A percentile compares a stretch with the other conserved stretches of the same genome.
These are phyloP conservation scores for Pangasius larnaudii DNA, from an alignment of 2,797 vertebrate genomes.

Conservation along the genomic window DNA sequence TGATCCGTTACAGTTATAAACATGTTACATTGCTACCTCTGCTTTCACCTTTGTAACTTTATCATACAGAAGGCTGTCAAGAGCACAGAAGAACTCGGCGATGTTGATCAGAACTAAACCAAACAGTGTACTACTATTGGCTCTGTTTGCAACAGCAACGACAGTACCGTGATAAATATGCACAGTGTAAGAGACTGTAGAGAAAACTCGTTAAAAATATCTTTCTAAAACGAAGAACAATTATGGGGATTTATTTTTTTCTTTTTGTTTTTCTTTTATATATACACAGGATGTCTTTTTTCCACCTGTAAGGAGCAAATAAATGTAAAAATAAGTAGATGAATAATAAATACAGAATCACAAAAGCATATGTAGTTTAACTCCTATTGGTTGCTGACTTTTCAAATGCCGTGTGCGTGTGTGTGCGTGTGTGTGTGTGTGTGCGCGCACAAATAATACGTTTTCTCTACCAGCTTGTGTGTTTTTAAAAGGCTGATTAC, in stretches of 20 bases:
- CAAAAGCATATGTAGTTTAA: too few species aligned
- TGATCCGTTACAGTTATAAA: neutral
- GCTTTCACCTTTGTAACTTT: neutral
- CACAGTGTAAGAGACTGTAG: neutral
- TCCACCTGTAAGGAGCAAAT: neutral
- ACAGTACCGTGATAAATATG: neutral
- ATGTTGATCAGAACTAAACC: neutral
- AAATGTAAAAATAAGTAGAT: neutral
- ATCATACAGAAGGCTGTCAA: too few species aligned
- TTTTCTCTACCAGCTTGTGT: neutral
- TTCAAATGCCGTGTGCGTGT: too few species aligned
- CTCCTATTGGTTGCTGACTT: too few species aligned
- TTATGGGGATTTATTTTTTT: neutral
- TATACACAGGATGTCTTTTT: neutral
- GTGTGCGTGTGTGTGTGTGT: too few species aligned
- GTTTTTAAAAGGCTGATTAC: too few species aligned
- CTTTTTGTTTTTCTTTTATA: too few species aligned
- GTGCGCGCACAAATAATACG: neutral
- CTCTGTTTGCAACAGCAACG: too few species aligned
- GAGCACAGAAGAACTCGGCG: neutral
- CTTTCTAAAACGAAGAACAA: neutral
- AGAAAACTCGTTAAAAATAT: neutral
- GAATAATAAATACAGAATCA: neutral
- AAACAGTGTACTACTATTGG: neutral
- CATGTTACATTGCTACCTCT: neutral